A percentile compares a stretch with the other conserved stretches of the same genome.
phyloP scores from a whole-genome alignment of 2,888 invertebrate genomes.

The Oeneis ivallda region DNA sequence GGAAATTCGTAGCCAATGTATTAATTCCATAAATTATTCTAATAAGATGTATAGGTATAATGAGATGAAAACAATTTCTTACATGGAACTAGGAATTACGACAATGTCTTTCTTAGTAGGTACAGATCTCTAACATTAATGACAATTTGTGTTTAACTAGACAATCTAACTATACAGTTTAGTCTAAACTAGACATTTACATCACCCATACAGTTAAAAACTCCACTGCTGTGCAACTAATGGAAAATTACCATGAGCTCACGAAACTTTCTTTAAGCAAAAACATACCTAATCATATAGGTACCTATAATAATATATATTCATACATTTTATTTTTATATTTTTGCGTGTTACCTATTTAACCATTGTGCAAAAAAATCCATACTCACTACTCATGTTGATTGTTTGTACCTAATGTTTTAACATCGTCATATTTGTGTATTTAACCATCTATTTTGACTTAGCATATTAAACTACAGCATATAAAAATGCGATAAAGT shows the following conservation, averaged over 20 bases:
- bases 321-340: too few species aligned
- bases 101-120: not conserved
- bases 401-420: too few species aligned
- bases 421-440: too few species aligned
- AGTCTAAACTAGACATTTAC: conserved; percentile 3
- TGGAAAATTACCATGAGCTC: not conserved
- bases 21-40: not conserved
- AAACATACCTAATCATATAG: too few species aligned
- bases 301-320: too few species aligned
- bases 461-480: too few species aligned
- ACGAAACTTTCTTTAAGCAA: not conserved
- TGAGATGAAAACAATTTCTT: not conserved
- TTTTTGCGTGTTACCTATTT: too few species aligned
- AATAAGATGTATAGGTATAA: not conserved
- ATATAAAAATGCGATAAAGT: too few species aligned
- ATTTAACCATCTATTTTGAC: too few species aligned
- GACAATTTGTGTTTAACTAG: not conserved
- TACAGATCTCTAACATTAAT: not conserved
- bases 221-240: conserved; percentile 7
- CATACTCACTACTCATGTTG: too few species aligned
- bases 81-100: too few species aligned
- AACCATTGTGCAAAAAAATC: too few species aligned
- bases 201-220: not conserved
- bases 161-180: not conserved
- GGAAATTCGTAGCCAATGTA: conserved; percentile 3